Percentiles rank a stretch among this genome's conserved stretches.
phyloP scores from a whole-genome alignment of 2,113 vertebrate genomes.

The Maccullochella peelii region DNA sequence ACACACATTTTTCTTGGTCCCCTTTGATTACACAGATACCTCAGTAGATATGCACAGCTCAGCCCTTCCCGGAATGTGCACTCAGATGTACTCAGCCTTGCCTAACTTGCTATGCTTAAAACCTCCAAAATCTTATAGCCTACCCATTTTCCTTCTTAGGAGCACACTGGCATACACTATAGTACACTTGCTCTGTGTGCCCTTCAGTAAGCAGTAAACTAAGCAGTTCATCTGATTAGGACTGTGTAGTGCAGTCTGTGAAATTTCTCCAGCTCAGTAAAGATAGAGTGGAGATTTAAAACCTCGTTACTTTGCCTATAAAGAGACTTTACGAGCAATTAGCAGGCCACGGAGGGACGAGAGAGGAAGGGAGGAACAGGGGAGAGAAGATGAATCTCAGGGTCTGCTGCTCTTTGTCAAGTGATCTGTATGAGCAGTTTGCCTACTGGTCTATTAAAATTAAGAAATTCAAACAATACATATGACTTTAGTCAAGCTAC shows the following conservation, averaged over 20 bases:
- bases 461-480: background rate
- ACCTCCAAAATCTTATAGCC: background rate
- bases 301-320: constrained; percentile 70
- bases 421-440: background rate
- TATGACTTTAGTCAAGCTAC: background rate
- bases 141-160: background rate
- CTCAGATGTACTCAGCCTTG: constrained; percentile 3
- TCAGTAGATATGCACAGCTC: constrained; percentile 15
- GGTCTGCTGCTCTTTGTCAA: background rate
- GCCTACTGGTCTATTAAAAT: background rate
- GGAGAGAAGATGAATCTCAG: constrained; percentile 3
- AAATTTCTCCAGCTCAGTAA: constrained; percentile 55
- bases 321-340: constrained; percentile 75
- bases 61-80: constrained; percentile 23
- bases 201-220: constrained; percentile 55
- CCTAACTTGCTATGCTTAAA: background rate
- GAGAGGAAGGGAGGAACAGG: background rate
- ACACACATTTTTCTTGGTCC: background rate
- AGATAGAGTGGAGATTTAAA: constrained; percentile 67
- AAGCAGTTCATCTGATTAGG: constrained; percentile 63
- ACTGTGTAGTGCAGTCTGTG: constrained; percentile 40
- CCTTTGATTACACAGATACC: background rate
- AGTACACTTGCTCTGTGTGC: constrained; percentile 7
- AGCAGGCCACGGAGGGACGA: constrained; percentile 39
- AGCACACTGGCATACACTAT: background rate